Evolutionary conservation across 1,140 invertebrate species (phyloP).

Genomic region (Frieseomelitta varia): DNA sequence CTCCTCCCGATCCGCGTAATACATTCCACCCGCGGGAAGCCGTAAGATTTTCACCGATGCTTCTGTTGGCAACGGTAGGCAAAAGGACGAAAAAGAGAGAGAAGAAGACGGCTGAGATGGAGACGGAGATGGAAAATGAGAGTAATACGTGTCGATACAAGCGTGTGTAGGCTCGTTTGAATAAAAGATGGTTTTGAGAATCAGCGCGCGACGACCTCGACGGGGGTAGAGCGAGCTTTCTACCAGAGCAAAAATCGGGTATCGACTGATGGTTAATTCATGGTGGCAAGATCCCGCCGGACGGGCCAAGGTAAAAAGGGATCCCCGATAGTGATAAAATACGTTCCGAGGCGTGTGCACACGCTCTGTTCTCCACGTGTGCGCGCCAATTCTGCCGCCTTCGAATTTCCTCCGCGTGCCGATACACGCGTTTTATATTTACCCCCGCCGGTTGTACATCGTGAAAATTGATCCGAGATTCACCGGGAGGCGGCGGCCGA

Average conservation of each 20-base stretch:
- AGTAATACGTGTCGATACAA: constrained; percentile 17
- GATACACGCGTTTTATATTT: constrained; percentile 9
- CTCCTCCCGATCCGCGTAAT: constrained; percentile 4
- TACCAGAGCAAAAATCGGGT: constrained; percentile 63
- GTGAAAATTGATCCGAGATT: constrained; percentile 13
- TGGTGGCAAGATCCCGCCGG: constrained; percentile 55
- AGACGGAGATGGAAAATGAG: neutral
- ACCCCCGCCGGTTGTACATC: neutral
- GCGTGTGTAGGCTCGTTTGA: constrained; percentile 59
- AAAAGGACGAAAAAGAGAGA: neutral
- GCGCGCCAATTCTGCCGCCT: no score
- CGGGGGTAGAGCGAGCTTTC: constrained; percentile 39
- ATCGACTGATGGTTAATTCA: constrained; percentile 75
- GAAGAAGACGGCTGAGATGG: neutral
- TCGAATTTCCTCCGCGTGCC: neutral
- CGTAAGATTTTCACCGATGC: constrained; percentile 37
- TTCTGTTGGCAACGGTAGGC: neutral
- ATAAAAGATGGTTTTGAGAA: constrained; percentile 73
- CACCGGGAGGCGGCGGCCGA: neutral
- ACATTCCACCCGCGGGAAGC: constrained; percentile 23
- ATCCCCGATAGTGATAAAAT: constrained; percentile 57
- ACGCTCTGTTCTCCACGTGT: constrained; percentile 31
- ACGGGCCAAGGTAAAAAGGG: constrained; percentile 51
- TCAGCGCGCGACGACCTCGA: constrained; percentile 47
- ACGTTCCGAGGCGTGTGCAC: constrained; percentile 34